Conservation (phyloP, 2,113 vertebrate species). For the Scophthalmus maximus region DNA sequence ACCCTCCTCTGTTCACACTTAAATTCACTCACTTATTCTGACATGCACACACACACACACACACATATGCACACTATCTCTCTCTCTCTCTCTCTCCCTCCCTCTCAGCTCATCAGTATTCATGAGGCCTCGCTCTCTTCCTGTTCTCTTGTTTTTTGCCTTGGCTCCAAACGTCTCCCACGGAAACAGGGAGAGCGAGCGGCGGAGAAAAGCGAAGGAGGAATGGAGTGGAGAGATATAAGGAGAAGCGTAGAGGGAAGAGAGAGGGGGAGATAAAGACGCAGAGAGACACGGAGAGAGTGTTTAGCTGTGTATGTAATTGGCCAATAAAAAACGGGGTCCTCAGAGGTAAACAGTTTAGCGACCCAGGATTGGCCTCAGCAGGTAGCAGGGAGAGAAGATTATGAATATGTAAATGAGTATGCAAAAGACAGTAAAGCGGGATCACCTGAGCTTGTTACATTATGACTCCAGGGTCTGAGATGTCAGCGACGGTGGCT, state of each 20-base stretch:
- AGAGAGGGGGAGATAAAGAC: constrained; percentile 45
- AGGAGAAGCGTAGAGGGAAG: constrained; percentile 5
- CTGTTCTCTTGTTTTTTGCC: constrained; percentile 83
- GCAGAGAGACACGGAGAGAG: constrained; percentile 54
- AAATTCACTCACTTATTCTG: constrained; percentile 80
- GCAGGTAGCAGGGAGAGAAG: constrained; percentile 66
- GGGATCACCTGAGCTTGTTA: constrained; percentile 79
- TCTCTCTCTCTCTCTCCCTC: constrained; percentile 61
- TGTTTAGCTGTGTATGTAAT: constrained; percentile 78
- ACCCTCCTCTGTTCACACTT: constrained; percentile 79
- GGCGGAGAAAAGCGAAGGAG: constrained; percentile 44
- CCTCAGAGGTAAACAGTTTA: constrained; percentile 76
- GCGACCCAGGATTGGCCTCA: constrained; percentile 66
- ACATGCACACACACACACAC: constrained; percentile 51
- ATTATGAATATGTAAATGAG: constrained; percentile 80
- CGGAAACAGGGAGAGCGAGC: constrained; percentile 56
- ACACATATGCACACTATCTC: constrained; percentile 38
- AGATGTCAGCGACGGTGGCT: constrained; percentile 67
- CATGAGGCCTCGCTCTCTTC: constrained; percentile 79
- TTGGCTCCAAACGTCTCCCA: constrained; percentile 73
- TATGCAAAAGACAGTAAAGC: constrained; percentile 72
- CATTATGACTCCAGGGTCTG: constrained; percentile 70
- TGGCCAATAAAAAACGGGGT: constrained; percentile 78
- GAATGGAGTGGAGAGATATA: constrained; percentile 47
- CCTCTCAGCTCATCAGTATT: constrained; percentile 81